Base-by-base conservation (phyloP, 2,888 invertebrate genomes). In the Ormyrus nitidulus region DNA sequence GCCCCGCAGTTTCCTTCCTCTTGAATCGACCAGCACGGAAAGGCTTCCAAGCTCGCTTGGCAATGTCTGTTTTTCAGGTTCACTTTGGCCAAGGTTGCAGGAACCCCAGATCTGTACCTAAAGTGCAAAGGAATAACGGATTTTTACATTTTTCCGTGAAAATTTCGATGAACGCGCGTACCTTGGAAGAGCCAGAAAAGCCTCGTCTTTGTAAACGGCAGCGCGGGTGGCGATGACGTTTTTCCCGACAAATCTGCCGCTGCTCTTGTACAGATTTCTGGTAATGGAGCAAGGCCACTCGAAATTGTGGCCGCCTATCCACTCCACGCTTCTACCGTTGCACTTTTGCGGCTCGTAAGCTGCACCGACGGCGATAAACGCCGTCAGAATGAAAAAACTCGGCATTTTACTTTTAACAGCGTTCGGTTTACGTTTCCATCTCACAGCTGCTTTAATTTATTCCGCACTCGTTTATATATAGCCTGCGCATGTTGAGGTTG, bases 11-110 rank as follows among this genome's bases (percentile, higher is more conserved):
- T 93, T 61, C 93, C 93, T 91, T 94, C 94, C 90, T 95, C 95
- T 90, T 95, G 94, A 86, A 93, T 92, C 80, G 92, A 92, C 94
- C 94, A 94, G 89, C 92, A 93, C 76, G 94, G 94, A 91, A 93
- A 94, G 19, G 94, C 94, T 84, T 91, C 91, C 84, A 93, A 91
- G 85, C 90, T 89, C 2, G 93, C 91, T 71, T 92, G 87, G 82
- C 92, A 92, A 54, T 91, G 91, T 10, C 83, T 84, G 77, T 89
- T 91, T 88, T 95, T 92, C 82, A 93, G 87, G n/a, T 91, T 91
- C 56, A 93, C 90, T 83, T 90, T 92, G 34, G 92, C 94, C 61
- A 94, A 86, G 2, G 94, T 94, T 72, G 92, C 92, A 8, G 94
- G 93, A 0, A 93, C 92, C 48, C 94, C 94, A 65, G 92, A 89